Evolutionary conservation across 1,140 invertebrate species (phyloP).

Genomic region (Lineus longissimus): DNA sequence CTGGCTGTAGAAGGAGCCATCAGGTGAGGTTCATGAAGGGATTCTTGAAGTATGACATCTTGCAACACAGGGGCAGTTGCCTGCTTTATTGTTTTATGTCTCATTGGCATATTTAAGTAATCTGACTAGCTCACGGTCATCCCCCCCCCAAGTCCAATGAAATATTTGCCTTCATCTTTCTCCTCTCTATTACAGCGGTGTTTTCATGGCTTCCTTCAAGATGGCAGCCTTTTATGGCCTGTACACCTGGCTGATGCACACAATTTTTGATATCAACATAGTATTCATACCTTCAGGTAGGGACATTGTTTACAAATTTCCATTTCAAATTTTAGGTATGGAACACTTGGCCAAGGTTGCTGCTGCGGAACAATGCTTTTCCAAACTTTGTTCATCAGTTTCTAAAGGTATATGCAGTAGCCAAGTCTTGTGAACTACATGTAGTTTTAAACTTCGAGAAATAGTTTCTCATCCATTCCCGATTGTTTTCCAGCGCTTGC

Average conservation of each 20-base stretch:
- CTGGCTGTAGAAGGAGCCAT: constrained; percentile 70
- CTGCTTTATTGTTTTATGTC: too few species aligned
- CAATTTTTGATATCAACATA: constrained; percentile 89
- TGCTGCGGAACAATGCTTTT: too few species aligned
- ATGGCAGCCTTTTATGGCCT: constrained; percentile 95
- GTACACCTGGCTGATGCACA: constrained; percentile 97
- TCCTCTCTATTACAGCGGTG: constrained; percentile 49
- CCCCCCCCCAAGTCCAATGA: too few species aligned
- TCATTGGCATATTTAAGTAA: too few species aligned
- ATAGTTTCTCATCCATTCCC: neutral
- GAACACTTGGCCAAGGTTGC: too few species aligned
- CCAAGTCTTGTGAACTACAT: neutral
- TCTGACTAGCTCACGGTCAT: too few species aligned
- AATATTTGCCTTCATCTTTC: too few species aligned
- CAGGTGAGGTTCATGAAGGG: constrained; percentile 24
- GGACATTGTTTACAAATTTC: constrained; percentile 26
- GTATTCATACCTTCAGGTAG: constrained; percentile 88
- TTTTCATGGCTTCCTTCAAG: constrained; percentile 93
- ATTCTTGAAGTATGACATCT: too few species aligned
- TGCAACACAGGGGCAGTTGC: too few species aligned
- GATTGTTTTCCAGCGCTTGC: constrained; percentile 66
- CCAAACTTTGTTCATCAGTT: constrained; percentile 8
- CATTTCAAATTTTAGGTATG: too few species aligned
- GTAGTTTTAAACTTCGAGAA: neutral
- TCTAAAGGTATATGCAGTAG: neutral